These are phyloP conservation scores for Cyanoramphus novaezelandiae DNA, from an alignment of 2,113 vertebrate genomes.

Conservation along the genomic window DNA sequence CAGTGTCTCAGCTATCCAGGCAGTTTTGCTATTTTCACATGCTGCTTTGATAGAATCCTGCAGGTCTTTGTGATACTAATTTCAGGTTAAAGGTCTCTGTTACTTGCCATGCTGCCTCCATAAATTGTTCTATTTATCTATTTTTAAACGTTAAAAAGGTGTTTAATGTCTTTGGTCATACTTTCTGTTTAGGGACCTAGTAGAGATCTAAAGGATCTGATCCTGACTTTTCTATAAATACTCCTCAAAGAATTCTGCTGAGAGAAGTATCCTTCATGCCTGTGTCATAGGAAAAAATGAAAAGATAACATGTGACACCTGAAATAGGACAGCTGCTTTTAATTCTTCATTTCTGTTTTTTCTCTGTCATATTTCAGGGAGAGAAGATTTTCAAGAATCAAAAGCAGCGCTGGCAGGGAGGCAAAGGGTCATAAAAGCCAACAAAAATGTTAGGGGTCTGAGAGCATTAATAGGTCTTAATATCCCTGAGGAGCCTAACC, in stretches of 20 bases:
- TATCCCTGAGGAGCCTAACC: background rate
- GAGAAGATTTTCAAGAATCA: background rate
- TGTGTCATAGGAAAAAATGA: background rate
- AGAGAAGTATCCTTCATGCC: background rate
- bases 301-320: background rate
- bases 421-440: background rate
- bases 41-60: background rate
- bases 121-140: background rate
- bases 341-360: background rate
- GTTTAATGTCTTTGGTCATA: background rate
- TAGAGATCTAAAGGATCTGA: background rate
- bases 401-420: background rate
- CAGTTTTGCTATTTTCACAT: background rate
- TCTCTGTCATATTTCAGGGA: background rate
- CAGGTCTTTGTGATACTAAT: background rate
- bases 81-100: slow-evolving; percentile 1
- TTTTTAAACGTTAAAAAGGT: background rate
- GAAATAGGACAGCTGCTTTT: background rate
- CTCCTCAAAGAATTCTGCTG: background rate
- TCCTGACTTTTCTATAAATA: slow-evolving; percentile 5
- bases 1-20: background rate
- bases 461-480: background rate
- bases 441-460: background rate
- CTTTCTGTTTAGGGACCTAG: background rate
- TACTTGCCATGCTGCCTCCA: background rate